phyloP scores from a whole-genome alignment of 2,113 vertebrate genomes.

The Rhynchomys soricoides region DNA sequence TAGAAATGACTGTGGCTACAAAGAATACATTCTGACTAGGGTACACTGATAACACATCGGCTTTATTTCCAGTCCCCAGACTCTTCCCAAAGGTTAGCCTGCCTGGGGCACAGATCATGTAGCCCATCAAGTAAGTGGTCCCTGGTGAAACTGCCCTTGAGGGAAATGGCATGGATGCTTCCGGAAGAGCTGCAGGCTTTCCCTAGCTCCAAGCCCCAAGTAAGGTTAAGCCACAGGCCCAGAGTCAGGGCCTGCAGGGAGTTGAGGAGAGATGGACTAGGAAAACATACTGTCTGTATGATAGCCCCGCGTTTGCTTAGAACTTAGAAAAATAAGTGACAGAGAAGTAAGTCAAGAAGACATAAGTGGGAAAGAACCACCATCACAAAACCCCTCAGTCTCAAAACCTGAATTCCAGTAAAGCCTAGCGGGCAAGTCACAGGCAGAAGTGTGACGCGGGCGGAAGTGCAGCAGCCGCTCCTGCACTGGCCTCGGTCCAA shows the following conservation, averaged over 20 bases:
- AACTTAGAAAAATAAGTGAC: slow-evolving; percentile 59
- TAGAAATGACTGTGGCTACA: slow-evolving; percentile 15
- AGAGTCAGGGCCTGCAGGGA: not conserved
- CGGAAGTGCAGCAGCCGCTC: not conserved
- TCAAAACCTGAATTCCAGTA: slow-evolving; percentile 75
- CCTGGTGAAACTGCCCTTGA: not conserved
- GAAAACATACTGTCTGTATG: not conserved
- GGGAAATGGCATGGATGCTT: not conserved
- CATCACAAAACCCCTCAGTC: slow-evolving; percentile 22
- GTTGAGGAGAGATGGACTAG: slow-evolving; percentile 13
- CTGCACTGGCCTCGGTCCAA: not conserved
- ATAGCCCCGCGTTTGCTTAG: slow-evolving; percentile 37
- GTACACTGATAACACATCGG: not conserved
- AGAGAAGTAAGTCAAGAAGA: slow-evolving; percentile 55
- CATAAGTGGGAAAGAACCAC: not conserved
- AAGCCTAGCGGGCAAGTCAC: slow-evolving; percentile 68
- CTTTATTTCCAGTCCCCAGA: not conserved
- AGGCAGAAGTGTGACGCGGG: not conserved
- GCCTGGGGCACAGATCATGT: not conserved
- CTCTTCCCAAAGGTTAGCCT: not conserved
- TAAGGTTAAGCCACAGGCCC: not conserved
- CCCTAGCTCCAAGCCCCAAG: slow-evolving; percentile 19
- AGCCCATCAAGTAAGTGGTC: not conserved
- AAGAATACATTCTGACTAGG: slow-evolving; percentile 37
- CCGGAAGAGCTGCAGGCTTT: not conserved